phyloP scores from a whole-genome alignment of 2,888 invertebrate species.

The Amphipoea lucens region DNA sequence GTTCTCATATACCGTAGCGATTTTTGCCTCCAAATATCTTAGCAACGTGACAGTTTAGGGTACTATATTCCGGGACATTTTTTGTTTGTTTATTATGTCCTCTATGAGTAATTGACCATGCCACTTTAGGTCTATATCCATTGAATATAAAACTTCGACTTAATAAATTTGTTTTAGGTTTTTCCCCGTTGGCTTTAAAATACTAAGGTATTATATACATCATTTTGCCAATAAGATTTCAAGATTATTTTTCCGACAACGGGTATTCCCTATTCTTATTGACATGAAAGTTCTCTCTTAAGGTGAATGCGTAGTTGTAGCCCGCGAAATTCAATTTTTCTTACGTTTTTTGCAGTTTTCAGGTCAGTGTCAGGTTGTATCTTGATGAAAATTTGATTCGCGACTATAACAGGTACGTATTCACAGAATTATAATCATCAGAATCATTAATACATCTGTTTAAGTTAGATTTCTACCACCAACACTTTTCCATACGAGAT shows the following conservation, averaged over 20 bases:
- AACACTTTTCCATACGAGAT: too few relatives aligned
- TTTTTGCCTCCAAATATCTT: background rate
- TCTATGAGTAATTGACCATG: background rate
- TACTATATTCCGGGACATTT: background rate
- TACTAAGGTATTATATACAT: background rate
- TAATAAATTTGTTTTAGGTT: background rate
- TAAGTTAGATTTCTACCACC: too few relatives aligned
- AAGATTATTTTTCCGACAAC: background rate
- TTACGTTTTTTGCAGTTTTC: too few relatives aligned
- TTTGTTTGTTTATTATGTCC: background rate
- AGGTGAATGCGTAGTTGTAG: too few relatives aligned
- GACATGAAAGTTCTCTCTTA: background rate
- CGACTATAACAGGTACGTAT: too few relatives aligned
- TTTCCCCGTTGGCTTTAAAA: background rate
- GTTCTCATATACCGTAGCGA: background rate
- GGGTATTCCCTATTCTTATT: background rate
- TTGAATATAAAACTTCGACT: constrained; percentile 1
- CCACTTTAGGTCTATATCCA: too few relatives aligned
- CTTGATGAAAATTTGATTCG: too few relatives aligned
- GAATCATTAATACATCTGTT: too few relatives aligned
- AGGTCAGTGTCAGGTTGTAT: too few relatives aligned
- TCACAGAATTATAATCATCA: too few relatives aligned
- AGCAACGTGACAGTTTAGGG: background rate
- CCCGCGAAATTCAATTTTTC: too few relatives aligned
- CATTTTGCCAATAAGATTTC: background rate